These are phyloP conservation scores for Erinaceus europaeus DNA, from an alignment of 2,113 vertebrate genomes.

Conservation along the genomic window DNA sequence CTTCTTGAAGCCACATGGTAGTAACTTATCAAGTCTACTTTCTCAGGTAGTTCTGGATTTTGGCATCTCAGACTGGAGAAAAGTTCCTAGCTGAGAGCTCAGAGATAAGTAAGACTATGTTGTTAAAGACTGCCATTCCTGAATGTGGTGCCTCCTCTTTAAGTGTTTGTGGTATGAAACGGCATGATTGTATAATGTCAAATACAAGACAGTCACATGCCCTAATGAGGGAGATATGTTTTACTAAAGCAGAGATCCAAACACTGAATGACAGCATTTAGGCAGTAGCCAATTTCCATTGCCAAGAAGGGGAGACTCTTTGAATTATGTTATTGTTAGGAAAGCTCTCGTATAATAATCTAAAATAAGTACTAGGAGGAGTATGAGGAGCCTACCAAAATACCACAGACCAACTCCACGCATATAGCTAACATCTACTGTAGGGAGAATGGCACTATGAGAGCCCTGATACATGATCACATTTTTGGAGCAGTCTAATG, in stretches of 20 bases:
- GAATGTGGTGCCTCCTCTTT: neutral
- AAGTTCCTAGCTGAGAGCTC: neutral
- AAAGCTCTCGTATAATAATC: slow-evolving; percentile 20
- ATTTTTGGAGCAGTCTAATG: neutral
- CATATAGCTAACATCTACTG: neutral
- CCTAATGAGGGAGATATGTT: neutral
- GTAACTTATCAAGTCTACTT: neutral
- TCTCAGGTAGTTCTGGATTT: neutral
- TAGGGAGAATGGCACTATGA: neutral
- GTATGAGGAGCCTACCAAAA: neutral
- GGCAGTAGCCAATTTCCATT: neutral
- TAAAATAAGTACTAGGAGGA: no score
- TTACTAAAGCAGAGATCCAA: neutral
- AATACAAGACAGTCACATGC: neutral
- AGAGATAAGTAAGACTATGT: neutral
- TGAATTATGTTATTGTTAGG: neutral
- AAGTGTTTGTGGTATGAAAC: neutral
- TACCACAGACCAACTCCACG: neutral
- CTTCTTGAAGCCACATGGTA: neutral
- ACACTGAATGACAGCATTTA: neutral
- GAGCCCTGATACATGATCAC: neutral
- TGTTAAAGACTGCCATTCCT: neutral
- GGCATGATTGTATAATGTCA: neutral
- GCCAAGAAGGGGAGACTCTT: neutral
- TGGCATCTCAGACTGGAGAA: neutral